These are phyloP conservation scores for Naja naja DNA, from an alignment of 2,113 vertebrate species.

Conservation along the genomic window DNA sequence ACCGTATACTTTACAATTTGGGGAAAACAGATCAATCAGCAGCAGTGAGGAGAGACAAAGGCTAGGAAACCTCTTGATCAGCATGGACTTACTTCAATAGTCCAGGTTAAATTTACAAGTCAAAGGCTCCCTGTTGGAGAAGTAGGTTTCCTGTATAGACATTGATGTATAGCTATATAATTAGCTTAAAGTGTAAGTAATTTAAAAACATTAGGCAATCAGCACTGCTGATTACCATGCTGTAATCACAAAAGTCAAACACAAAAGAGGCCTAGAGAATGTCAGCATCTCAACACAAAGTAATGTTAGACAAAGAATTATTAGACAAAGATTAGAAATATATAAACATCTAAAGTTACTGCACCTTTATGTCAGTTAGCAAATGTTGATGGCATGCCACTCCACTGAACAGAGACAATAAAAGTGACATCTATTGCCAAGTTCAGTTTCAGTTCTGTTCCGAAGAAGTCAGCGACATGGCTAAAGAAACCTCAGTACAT, in stretches of 20 bases:
- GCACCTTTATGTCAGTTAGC: neutral
- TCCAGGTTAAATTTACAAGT: neutral
- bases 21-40: neutral
- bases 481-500: neutral
- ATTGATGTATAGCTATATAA: neutral
- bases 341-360: neutral
- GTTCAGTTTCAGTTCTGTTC: neutral
- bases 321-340: neutral
- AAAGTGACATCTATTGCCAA: neutral
- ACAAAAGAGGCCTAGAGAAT: neutral
- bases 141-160: neutral
- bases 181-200: neutral
- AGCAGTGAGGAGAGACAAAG: neutral
- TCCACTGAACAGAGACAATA: neutral
- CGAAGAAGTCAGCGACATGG: neutral
- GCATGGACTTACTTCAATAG: neutral
- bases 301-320: neutral
- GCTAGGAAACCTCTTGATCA: neutral
- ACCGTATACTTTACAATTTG: neutral
- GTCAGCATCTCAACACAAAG: neutral
- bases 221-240: no score
- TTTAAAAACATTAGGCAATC: neutral
- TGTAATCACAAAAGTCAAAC: neutral
- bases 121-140: neutral
- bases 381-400: neutral